These are phyloP conservation scores for Terebella lapidaria DNA, from an alignment of 2,888 invertebrate genomes.

Conservation along the genomic window DNA sequence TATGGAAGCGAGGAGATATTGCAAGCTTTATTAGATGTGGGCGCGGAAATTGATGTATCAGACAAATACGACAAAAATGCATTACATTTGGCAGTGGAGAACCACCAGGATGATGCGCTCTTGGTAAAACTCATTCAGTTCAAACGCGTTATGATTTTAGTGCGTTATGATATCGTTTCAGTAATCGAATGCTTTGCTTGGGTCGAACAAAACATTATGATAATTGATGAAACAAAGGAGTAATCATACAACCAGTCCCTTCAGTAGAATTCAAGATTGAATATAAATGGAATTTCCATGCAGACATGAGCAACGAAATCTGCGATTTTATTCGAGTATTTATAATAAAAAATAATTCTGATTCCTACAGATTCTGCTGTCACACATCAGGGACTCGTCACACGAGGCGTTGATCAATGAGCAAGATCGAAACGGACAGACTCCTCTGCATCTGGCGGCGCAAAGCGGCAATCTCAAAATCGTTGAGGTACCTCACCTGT, in stretches of 20 bases:
- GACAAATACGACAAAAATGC: conserved; percentile 11
- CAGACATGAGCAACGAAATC: too few relatives aligned
- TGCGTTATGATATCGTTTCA: too few relatives aligned
- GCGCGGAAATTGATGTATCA: conserved; percentile 7
- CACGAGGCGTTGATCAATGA: not conserved
- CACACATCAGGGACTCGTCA: not conserved
- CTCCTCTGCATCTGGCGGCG: conserved; percentile 2
- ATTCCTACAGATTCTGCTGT: not conserved
- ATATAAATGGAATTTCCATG: too few relatives aligned
- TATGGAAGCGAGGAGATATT: conserved; percentile 6
- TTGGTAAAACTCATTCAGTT: too few relatives aligned
- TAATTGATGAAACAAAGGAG: too few relatives aligned
- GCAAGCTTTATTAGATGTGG: conserved; percentile 6
- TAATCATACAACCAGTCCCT: too few relatives aligned
- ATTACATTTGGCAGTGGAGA: conserved; percentile 12
- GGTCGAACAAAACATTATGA: too few relatives aligned
- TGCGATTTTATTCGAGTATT: too few relatives aligned
- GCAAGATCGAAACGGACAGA: not conserved
- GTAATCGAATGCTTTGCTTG: too few relatives aligned
- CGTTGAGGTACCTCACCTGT: not conserved
- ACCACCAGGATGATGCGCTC: conserved; percentile 8
- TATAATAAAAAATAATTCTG: too few relatives aligned
- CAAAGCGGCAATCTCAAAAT: not conserved
- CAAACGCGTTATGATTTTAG: too few relatives aligned
- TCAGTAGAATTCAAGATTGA: too few relatives aligned